Base-by-base conservation (phyloP, 2,797 vertebrate genomes). In the Urosaurus nigricauda region DNA sequence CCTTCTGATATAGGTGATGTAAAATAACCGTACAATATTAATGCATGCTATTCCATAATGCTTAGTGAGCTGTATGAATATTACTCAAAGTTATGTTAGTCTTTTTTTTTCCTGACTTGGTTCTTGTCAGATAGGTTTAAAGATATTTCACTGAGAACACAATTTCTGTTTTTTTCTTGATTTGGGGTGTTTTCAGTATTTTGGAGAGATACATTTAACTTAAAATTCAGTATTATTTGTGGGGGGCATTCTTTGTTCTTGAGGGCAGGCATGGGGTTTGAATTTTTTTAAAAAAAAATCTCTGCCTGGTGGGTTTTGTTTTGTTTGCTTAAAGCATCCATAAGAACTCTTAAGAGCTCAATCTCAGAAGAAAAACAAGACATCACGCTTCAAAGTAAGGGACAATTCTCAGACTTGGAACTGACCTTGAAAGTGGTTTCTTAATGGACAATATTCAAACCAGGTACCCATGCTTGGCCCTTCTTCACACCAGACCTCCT, bases 11-110 rank as follows among this genome's bases (percentile, higher is more conserved):
- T 98, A 98, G 97, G 98, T 98, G 96, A 98, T 98, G 98, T 98
- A 98, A 98, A 97, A 98, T 98, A 98, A 98, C 96, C 98, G 97
- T 97, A 96, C 97, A 97, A 98, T 99, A 98, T 98, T 98, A 98
- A 97, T 98, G 98, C 98, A 99, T 99, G 98, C 97, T 98, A 97
- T 96, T 97, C 98, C 98, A 98, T 98, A 98, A 98, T 97, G 97
- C 98, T 98, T 98, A 98, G 97, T 98, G 97, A 98, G 97, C 98
- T 98, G 97, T 98, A 98, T 98, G 95, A 98, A 97, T 97, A 98
- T 97, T 96, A 98, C 97, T 97, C 97, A 96, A 95, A 97, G 95
- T 98, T 98, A 97, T 97, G 97, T 98, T 98, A 96, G 95, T 97
- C 95, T 97, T 98, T 97, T 96, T 95, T 96, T 96, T 92, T 58